Evolutionary conservation across 2,888 invertebrate genomes (phyloP).

Genomic region (Graphium colonna): DNA sequence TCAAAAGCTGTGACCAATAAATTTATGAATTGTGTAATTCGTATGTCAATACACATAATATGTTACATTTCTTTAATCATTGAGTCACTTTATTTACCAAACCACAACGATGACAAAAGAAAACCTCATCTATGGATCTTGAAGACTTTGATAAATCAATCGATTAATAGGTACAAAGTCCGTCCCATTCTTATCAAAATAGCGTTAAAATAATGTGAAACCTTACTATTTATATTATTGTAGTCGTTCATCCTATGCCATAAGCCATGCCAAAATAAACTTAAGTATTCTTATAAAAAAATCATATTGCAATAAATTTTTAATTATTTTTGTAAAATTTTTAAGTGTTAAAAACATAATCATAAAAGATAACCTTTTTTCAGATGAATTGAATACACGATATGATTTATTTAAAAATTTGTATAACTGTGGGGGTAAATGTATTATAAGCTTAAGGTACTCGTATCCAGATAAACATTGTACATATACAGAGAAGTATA

Average conservation of each 20-base stretch:
- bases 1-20: too few relatives aligned
- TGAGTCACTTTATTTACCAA: conserved; percentile 76
- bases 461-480: conserved; percentile 9
- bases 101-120: conserved; percentile 72
- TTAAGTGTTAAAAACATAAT: not conserved
- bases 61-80: conserved; percentile 47
- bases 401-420: not conserved
- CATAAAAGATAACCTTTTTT: not conserved
- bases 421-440: conserved; percentile 7
- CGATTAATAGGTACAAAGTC: conserved; percentile 2
- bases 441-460: not conserved
- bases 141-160: conserved; percentile 3
- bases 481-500: conserved; percentile 5
- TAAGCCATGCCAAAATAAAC: conserved; percentile 11
- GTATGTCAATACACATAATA: too few relatives aligned
- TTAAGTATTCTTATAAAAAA: conserved; percentile 16
- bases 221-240: conserved; percentile 11
- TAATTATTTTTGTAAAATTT: not conserved
- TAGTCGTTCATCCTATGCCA: conserved; percentile 4
- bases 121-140: conserved; percentile 72
- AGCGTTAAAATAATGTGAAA: not conserved
- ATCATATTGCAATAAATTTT: conserved; percentile 21
- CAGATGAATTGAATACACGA: not conserved
- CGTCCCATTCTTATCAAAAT: not conserved
- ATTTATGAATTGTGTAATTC: too few relatives aligned